Base-by-base conservation (phyloP, 2,888 invertebrate species). In the Calliopum simillimum region DNA sequence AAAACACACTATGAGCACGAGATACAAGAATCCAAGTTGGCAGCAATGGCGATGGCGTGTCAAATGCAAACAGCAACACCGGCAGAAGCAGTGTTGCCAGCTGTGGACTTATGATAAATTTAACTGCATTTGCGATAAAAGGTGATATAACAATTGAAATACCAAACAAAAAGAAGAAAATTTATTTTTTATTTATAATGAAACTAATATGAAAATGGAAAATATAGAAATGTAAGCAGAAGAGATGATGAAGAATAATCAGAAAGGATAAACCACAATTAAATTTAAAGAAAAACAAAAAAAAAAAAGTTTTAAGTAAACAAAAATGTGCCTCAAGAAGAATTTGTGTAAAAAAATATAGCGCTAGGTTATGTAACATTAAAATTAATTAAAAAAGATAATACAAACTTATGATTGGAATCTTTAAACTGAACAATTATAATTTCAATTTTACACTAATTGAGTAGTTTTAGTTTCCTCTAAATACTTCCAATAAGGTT, bases 1-100 rank as follows among this genome's bases (percentile, higher is more conserved):
- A 86, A 77, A 82, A 86, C 61, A 84, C 86, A 71, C 84, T 86
- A 76, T 86, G 84, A 84, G 76, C 73, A 59, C 66, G 25, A 51
- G n/a, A 67, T 67, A 43, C 43, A 14, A 70, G 44, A 56, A 16
- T 71, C 21, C 12, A 41, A 49, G 51, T 46, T 49, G 25, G 23
- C 47, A 72, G 41, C 51, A 16, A 43, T 64, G 25, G 49, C 66
- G 55, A 43, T 33, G 23, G 47, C 33, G n/a, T 43, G 21, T 19
- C 47, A 8, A 49, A 13, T 14, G 64, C n/a, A 23, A 23, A 33
- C 64, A 16, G n/a, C 33, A 14, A 63, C 63, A 14, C n/a, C 21
- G 23, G 25, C 63, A 25, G 46, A 16, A 25, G 56, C 55, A 66
- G 43, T 64, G 56, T 66, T 56, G 66, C 46, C 47, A 25, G 56